Conservation (phyloP, 2,888 invertebrate species). For the Deilephila porcellus region DNA sequence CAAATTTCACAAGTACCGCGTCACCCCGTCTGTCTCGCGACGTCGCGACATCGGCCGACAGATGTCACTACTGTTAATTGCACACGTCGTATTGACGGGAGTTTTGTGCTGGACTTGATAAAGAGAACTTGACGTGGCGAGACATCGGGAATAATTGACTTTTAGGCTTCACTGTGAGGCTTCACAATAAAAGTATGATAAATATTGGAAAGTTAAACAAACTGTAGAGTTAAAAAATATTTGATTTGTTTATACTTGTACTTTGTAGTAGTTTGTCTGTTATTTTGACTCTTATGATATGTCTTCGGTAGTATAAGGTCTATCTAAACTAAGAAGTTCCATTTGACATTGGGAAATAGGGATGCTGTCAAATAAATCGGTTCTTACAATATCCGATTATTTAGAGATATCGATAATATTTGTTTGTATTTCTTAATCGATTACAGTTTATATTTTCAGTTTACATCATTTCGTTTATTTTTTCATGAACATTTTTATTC, state of each 20-base stretch:
- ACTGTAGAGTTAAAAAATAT: too few species aligned
- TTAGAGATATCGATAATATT: too few species aligned
- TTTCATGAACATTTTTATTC: too few species aligned
- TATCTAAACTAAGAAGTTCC: too few species aligned
- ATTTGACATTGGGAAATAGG: too few species aligned
- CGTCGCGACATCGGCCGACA: slow-evolving; percentile 11
- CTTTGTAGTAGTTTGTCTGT: background rate
- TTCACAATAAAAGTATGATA: background rate
- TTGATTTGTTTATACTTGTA: background rate
- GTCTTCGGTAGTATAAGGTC: slow-evolving; percentile 82
- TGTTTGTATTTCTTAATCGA: too few species aligned
- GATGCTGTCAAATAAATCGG: too few species aligned
- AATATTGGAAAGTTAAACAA: background rate
- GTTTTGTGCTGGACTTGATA: slow-evolving; percentile 9
- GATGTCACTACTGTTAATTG: slow-evolving; percentile 19
- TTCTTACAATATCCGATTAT: too few species aligned
- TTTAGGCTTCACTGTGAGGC: background rate
- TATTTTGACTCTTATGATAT: slow-evolving; percentile 32
- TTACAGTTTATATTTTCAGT: too few species aligned
- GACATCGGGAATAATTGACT: background rate
- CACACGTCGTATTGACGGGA: slow-evolving; percentile 15
- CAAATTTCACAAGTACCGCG: slow-evolving; percentile 22
- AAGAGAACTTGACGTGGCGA: background rate
- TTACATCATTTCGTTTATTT: too few species aligned
- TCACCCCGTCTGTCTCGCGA: slow-evolving; percentile 14